Conservation (phyloP, 2,888 invertebrate species). For the Agriopis marginaria region DNA sequence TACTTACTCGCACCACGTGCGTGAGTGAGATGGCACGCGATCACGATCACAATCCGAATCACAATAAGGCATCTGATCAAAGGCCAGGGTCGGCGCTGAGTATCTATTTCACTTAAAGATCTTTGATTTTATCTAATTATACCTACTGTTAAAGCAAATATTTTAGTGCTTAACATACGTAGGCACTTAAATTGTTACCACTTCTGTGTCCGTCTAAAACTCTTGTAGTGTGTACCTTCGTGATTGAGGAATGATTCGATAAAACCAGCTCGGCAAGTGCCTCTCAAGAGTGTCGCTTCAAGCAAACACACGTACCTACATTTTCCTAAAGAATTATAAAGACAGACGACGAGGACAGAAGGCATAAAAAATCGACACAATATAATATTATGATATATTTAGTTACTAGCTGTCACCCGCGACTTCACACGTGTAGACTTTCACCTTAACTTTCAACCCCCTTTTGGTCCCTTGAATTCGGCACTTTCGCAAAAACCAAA, state of each 20-base stretch:
- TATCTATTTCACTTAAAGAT: background rate
- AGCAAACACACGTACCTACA: constrained; percentile 7
- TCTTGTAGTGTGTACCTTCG: constrained; percentile 47
- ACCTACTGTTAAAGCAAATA: constrained; percentile 18
- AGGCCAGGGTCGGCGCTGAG: no score
- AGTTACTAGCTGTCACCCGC: no score
- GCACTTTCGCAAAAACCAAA: no score
- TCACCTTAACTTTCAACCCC: no score
- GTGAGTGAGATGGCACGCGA: no score
- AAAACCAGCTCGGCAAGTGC: constrained; percentile 56
- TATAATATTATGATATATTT: background rate
- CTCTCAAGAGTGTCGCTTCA: constrained; percentile 60
- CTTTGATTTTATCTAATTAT: background rate
- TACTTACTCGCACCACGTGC: no score
- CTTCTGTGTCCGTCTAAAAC: constrained; percentile 13
- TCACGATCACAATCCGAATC: no score
- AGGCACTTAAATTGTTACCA: constrained; percentile 9
- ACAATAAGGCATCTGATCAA: no score
- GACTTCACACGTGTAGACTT: no score
- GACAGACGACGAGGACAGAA: background rate
- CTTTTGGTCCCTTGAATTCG: no score
- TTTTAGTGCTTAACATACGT: constrained; percentile 16
- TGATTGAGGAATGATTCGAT: constrained; percentile 62
- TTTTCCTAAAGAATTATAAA: constrained; percentile 11
- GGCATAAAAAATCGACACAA: background rate